Evolutionary conservation across 1,140 invertebrate genomes (phyloP).

Genomic region (Meloidogyne hapla): DNA sequence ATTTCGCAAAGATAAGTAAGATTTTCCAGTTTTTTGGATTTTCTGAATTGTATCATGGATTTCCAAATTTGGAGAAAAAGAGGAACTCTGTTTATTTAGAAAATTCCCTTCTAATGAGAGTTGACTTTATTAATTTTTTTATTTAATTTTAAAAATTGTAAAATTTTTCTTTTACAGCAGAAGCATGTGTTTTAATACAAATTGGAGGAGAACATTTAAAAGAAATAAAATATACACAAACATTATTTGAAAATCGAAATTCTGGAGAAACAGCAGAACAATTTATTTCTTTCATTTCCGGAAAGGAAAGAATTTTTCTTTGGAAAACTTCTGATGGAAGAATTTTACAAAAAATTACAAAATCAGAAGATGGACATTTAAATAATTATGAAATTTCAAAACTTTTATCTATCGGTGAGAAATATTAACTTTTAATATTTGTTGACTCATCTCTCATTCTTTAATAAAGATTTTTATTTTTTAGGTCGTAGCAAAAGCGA

Average conservation of each 20-base stretch:
- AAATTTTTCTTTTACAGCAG: not conserved
- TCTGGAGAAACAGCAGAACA: not conserved
- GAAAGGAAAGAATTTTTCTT: conserved; percentile 10
- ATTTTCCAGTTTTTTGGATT: no score
- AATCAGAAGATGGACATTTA: not conserved
- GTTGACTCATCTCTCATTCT: no score
- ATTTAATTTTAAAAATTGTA: no score
- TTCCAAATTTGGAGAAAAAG: no score
- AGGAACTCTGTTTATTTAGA: no score
- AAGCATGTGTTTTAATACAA: not conserved
- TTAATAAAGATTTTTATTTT: not conserved
- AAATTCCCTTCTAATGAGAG: no score
- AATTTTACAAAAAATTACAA: not conserved
- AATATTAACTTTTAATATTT: no score
- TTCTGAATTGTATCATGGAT: no score
- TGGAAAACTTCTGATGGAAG: conserved; percentile 19
- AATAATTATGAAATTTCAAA: not conserved
- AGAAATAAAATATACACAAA: not conserved
- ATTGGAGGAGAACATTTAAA: not conserved
- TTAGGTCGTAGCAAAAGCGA: not conserved
- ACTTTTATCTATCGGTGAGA: not conserved
- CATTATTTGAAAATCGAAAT: not conserved
- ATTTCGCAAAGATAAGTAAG: no score
- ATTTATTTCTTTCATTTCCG: not conserved
- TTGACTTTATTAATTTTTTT: no score